Base-by-base conservation (phyloP, 30 jellyfish, hydroid and myxozoan species). In the Cassiopea xamachana region DNA sequence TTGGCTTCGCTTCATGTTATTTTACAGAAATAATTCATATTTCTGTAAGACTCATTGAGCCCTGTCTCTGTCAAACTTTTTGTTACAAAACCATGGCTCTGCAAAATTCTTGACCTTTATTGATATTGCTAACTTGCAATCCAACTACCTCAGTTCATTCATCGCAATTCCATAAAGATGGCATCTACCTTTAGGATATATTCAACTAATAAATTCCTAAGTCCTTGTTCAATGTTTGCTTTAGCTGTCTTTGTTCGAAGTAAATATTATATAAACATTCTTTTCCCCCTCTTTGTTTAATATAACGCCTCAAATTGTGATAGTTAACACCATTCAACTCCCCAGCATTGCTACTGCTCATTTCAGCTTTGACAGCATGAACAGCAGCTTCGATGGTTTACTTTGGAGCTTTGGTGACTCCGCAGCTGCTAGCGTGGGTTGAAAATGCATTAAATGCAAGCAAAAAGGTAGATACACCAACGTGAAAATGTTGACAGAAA, bases 301-400 rank as follows among this genome's bases (percentile, higher is more conserved):
- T 51, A 79, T 79, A 79, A 79, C 50, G 77, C 7, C 77, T 43
- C 49, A 58, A 70, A 62, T 69, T 82, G 82, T 73, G 82, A 82
- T 67, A 70, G 46, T 64, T 46, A 69, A 84, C 75, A 69, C 51
- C 87, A 84, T 19, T 46, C 77, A 47, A 62, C 48, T 43, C 16
- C 73, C 79, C 87, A 72, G 55, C 55, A 15, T 72, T 84, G 51
- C 85, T 87, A 47, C 50, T 72, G 79, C 92, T 84, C 82, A 58
- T 84, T 55, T 77, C 82, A 55, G 46, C n/a, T 58, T 67, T 73
- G 61, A 86, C 90, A 46, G 79, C 82, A 69, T 86, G 94, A 60
- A 69, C 82, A 39, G 94, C 94, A 86, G 87, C 82, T 61, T 86
- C 82, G 58, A 86, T 48, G 69, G 10, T 79, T 44, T 74, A 90